phyloP scores from a whole-genome alignment of 2,113 vertebrate genomes.

The Macrotus californicus region DNA sequence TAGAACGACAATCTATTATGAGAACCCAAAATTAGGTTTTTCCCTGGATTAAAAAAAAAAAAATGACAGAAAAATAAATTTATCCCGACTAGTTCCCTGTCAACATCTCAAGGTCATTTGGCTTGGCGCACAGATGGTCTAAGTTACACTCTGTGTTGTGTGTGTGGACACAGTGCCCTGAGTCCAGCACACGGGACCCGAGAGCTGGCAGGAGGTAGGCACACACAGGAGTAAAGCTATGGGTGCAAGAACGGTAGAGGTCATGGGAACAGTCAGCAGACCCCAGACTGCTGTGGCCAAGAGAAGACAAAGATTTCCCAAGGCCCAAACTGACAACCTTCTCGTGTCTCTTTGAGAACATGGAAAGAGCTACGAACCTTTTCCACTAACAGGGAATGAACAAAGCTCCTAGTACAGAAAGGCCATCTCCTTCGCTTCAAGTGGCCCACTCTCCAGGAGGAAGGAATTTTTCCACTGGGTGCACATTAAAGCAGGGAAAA shows the following conservation, averaged over 20 bases:
- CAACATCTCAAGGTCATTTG: neutral
- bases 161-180: neutral
- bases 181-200: neutral
- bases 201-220: neutral
- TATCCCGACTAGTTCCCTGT: neutral
- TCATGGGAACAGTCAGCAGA: neutral
- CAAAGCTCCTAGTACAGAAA: neutral
- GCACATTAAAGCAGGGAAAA: neutral
- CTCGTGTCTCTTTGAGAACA: neutral
- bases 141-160: neutral
- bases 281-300: neutral
- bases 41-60: neutral
- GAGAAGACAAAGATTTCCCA: neutral
- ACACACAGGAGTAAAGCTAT: rapidly evolving
- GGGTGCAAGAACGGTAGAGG: rapidly evolving
- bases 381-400: neutral
- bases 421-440: neutral
- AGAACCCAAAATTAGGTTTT: neutral
- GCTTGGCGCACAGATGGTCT: neutral
- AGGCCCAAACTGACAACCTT: neutral
- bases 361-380: rapidly evolving
- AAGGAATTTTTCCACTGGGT: neutral
- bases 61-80: neutral
- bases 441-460: neutral
- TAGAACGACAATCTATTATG: neutral